These are phyloP conservation scores for Caenorhabditis remanei DNA, from an alignment of 1,140 invertebrate species.

Conservation along the genomic window DNA sequence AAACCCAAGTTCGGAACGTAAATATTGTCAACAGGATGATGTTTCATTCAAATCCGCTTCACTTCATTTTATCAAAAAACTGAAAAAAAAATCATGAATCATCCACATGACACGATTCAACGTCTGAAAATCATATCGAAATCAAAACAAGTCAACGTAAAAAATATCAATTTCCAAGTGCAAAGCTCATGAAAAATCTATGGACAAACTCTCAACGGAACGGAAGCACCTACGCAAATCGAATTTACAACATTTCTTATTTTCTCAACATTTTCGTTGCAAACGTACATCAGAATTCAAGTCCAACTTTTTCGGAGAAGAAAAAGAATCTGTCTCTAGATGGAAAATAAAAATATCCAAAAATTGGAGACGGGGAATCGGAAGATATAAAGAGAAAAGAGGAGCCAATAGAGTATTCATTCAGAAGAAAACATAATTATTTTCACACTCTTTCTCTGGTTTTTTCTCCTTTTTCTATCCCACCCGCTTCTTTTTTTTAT, in stretches of 20 bases:
- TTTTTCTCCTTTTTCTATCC: not conserved
- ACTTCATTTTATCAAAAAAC: no score
- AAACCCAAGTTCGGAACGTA: no score
- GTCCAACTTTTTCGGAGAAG: not conserved
- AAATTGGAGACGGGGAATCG: not conserved
- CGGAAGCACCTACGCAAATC: constrained; percentile 36
- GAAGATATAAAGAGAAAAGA: constrained; percentile 48
- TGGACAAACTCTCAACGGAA: not conserved
- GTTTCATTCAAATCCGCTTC: no score
- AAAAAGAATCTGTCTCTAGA: not conserved
- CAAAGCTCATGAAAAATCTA: constrained; percentile 14
- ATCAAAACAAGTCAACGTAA: not conserved
- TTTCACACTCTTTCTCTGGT: constrained; percentile 49
- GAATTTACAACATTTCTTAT: constrained; percentile 22
- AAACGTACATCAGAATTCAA: not conserved
- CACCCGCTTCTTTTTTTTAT: not conserved
- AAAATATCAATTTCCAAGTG: constrained; percentile 35
- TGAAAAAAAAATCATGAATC: no score
- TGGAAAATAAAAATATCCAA: not conserved
- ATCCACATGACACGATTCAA: no score
- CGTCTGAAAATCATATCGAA: no score
- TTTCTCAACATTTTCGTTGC: not conserved
- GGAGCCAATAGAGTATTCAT: constrained; percentile 52
- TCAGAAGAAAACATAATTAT: constrained; percentile 54
- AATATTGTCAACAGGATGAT: no score